Base-by-base conservation (phyloP, 2,113 vertebrate species). In the Hypocryptadius cinnamomeus region DNA sequence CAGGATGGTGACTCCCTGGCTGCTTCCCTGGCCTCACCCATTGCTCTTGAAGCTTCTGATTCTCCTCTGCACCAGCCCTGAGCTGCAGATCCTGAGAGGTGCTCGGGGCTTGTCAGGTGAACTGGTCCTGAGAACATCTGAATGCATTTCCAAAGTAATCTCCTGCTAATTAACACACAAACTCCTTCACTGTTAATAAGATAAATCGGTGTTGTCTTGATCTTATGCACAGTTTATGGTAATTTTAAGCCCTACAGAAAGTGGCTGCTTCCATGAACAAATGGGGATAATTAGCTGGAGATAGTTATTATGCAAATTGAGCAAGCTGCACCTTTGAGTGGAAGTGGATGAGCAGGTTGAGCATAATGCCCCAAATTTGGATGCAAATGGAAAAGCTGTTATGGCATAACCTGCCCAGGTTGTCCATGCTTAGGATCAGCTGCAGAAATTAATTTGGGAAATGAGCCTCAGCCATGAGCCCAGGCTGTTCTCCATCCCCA, bases 301-400 rank as follows among this genome's bases (percentile, higher is more conserved):
- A 79, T 87, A 63, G 93, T 95, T 94, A 93, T 95, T 94, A 93
- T 93, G 90, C 85, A 93, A 72, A 95, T 94, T 8, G 13, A 53
- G 53, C 59, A 68, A 76, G 89, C 92, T 37, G 64, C 80, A 86
- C 86, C 90, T 96, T 66, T 40, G 50, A 80, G 35, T 21, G 51
- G 68, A 57, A 77, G 69, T 5, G 79, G 79, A 80, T 59, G 85
- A 80, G 90, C 80, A 86, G 85, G 80, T 53, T 86, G 79, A 78
- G 76, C 27, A 2, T 16, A 57, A 79, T 44, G 76, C 44, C 64
- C 56, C 2, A 14, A 42, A 80, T 70, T 53, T 37, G 74, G 76
- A 59, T 63, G 90, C 70, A 35, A 47, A 50, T 6, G 35, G 76
- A 48, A 45, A 70, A 81, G 74, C 79, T 63, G 57, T 53, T 53